Percentiles rank a stretch among this genome's conserved stretches.
These are phyloP conservation scores for Caenorhabditis brenneri DNA, from an alignment of 1,140 invertebrate genomes.

Conservation along the genomic window DNA sequence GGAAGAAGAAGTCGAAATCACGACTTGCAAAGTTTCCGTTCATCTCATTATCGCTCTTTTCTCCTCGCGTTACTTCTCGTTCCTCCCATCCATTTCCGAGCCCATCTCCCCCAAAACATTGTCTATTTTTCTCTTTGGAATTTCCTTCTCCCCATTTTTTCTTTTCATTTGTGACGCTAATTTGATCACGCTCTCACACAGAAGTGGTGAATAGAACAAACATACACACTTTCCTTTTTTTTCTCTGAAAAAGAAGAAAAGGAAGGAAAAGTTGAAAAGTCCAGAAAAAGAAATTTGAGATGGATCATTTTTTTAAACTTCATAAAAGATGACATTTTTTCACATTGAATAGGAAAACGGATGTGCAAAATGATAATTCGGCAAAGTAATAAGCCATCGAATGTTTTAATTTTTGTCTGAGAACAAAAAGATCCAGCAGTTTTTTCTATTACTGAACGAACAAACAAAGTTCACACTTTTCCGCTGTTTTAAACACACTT, in stretches of 20 bases:
- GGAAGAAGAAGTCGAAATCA: not conserved
- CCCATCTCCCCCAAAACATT: not conserved
- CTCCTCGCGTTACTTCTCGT: not conserved
- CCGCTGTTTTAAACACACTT: too few relatives aligned
- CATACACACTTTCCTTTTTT: not conserved
- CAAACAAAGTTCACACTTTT: too few relatives aligned
- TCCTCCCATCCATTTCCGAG: not conserved
- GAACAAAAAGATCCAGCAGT: too few relatives aligned
- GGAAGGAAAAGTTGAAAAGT: not conserved
- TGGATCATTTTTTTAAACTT: not conserved
- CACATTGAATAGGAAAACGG: not conserved
- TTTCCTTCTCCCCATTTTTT: not conserved
- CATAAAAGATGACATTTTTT: not conserved
- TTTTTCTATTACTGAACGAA: too few relatives aligned
- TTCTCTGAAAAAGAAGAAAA: not conserved
- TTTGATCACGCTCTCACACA: conserved; percentile 25
- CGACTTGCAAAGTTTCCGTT: conserved; percentile 29
- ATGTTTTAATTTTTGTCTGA: too few relatives aligned
- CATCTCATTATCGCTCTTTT: not conserved
- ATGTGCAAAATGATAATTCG: not conserved
- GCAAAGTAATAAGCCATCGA: not conserved
- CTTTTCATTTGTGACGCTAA: not conserved
- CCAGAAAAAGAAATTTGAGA: not conserved
- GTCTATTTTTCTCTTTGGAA: too few relatives aligned
- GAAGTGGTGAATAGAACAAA: not conserved